These are phyloP conservation scores for Montipora efflorescens DNA, from an alignment of 64 coral and sea anemone genomes.

Conservation along the genomic window DNA sequence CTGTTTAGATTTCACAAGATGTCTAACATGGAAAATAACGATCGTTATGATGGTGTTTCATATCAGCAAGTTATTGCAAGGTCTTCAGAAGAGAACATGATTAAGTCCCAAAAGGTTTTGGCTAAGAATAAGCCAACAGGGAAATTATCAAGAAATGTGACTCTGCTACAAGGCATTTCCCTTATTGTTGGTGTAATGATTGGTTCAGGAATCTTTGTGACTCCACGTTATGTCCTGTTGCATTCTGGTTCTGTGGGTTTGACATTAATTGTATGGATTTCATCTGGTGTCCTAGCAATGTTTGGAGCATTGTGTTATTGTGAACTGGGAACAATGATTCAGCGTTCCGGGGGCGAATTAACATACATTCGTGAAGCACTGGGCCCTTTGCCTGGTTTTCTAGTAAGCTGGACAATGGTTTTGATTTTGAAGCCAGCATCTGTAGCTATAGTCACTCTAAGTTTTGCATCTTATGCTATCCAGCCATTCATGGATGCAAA, in stretches of 20 bases:
- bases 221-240: conserved; percentile 73
- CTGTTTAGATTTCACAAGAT: neutral
- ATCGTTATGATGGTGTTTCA: neutral
- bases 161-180: conserved; percentile 67
- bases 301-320: conserved; percentile 85
- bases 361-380: conserved; percentile 73
- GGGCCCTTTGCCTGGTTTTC: conserved; percentile 71
- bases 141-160: conserved; percentile 51
- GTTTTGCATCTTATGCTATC: conserved; percentile 78
- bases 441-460: conserved; percentile 79
- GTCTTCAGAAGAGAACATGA: conserved; percentile 20
- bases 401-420: conserved; percentile 78
- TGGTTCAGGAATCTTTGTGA: conserved; percentile 85
- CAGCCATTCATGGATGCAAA: conserved; percentile 34
- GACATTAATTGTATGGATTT: conserved; percentile 73
- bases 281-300: conserved; percentile 64
- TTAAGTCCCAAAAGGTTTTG: neutral
- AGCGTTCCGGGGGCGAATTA: conserved; percentile 65
- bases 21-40: neutral
- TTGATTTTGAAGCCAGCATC: conserved; percentile 83
- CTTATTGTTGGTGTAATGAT: conserved; percentile 80
- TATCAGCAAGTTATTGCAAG: conserved; percentile 9
- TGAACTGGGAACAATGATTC: conserved; percentile 86
- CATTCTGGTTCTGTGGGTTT: conserved; percentile 79
- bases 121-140: neutral